Base-by-base conservation (phyloP, 2,113 vertebrate species). In the Carettochelys insculpta region DNA sequence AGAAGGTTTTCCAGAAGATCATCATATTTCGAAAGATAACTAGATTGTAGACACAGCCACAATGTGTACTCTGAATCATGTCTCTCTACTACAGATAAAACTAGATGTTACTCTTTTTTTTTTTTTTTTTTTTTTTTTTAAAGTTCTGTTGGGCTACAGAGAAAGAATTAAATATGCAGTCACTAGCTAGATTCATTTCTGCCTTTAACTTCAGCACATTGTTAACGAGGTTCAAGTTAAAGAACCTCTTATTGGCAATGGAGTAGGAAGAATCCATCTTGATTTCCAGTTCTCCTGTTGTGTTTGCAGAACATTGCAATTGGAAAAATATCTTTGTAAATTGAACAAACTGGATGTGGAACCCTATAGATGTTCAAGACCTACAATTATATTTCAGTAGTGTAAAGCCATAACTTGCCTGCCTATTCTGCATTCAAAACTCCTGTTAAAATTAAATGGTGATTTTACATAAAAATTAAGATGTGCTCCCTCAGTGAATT, bases 241-340 rank as follows among this genome's bases (percentile, higher is more conserved):
- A 88, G 43, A 82, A 1, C 25, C n/a, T 86, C 38, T 73, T 85
- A 47, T 34, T 81, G 5, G 50, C 87, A 73, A 90, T 88, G 77
- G 85, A 51, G 75, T 65, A 48, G 85, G 90, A 92, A 88, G 87
- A 92, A 78, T 94, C 93, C 94, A 88, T 93, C 78, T 91, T 84
- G 73, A 90, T 73, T 94, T 94, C 85, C 45, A 85, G 48, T 92
- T 96, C 80, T 93, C 82, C 80, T 83, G 58, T 82, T 86, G 85
- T 95, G 89, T 96, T 95, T 95, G 81, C 78, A 89, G 89, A 94
- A 41, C 73, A 58, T 85, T 68, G 79, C 41, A 94, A 83, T 91
- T 96, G 90, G 94, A 93, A 96, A 92, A 85, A 19, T 25, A 89
- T 86, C 88, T 94, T 54, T 95, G 77, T 84, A 94, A 93, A 93